Percentiles rank a stretch among this genome's conserved stretches.
These are phyloP conservation scores for Yponomeuta malinellus DNA, from an alignment of 2,888 invertebrate genomes.

Conservation along the genomic window DNA sequence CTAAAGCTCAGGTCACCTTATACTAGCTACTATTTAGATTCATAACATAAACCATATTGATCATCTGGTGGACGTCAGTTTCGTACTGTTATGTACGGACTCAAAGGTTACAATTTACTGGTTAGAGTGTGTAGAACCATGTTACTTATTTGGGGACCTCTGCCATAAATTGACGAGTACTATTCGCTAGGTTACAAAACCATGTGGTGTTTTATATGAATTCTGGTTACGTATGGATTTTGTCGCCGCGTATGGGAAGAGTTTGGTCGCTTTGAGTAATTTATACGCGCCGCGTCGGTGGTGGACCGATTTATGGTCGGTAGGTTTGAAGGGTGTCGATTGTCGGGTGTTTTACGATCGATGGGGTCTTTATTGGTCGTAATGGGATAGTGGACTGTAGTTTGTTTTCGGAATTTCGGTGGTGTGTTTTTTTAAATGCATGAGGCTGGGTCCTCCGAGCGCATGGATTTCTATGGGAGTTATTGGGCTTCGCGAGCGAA, in stretches of 20 bases:
- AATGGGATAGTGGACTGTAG: neutral
- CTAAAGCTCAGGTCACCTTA: neutral
- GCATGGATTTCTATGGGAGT: too few relatives aligned
- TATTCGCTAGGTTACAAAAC: neutral
- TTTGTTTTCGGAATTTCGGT: neutral
- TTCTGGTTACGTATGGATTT: conserved; percentile 1
- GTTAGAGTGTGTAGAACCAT: neutral
- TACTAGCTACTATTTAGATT: neutral
- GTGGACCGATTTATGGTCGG: conserved; percentile 11
- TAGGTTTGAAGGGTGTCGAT: conserved; percentile 13
- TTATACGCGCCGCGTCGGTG: conserved; percentile 43
- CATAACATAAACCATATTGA: conserved; percentile 3
- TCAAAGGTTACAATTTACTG: neutral
- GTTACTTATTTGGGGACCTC: neutral
- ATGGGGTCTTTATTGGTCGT: neutral
- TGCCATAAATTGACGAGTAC: neutral
- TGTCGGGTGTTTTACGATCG: conserved; percentile 13
- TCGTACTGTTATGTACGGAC: neutral
- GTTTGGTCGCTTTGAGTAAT: conserved; percentile 45
- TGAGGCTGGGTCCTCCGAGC: too few relatives aligned
- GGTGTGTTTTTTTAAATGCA: neutral
- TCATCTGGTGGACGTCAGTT: neutral
- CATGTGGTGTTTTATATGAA: neutral
- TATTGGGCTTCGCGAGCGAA: too few relatives aligned
- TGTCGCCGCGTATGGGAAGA: conserved; percentile 31